These are phyloP conservation scores for Parthenolecanium corni DNA, from an alignment of 2,888 invertebrate species.

Conservation along the genomic window DNA sequence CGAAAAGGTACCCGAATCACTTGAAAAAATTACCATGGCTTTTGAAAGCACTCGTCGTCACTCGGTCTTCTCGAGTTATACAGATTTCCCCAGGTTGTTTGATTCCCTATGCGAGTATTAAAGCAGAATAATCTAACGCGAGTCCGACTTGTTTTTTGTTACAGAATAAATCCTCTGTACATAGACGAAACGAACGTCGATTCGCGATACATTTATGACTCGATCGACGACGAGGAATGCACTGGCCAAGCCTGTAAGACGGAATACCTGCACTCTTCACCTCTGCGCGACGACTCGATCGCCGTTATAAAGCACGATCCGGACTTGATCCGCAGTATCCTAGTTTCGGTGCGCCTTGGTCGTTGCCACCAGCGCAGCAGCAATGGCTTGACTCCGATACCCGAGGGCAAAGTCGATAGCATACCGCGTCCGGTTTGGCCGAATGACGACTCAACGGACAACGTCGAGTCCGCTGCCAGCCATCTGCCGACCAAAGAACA, in stretches of 20 bases:
- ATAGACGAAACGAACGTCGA: constrained; percentile 1
- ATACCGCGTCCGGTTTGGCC: neutral
- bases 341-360: constrained; percentile 3
- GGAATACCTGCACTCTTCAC: neutral
- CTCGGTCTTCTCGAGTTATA: too few relatives aligned
- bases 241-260: neutral
- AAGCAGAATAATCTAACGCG: too few relatives aligned
- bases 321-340: constrained; percentile 10
- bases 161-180: constrained; percentile 19
- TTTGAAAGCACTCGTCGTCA: too few relatives aligned
- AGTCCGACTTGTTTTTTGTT: neutral
- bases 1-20: too few relatives aligned
- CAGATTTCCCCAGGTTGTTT: too few relatives aligned
- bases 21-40: too few relatives aligned
- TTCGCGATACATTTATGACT: neutral
- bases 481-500: too few relatives aligned
- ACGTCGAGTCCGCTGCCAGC: neutral
- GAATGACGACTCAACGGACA: neutral
- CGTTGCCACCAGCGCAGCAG: neutral
- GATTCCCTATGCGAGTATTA: too few relatives aligned
- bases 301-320: neutral
- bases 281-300: neutral
- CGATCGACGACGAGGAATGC: neutral
- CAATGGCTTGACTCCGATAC: constrained; percentile 2
- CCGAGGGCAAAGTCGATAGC: neutral